These are phyloP conservation scores for Buteo buteo DNA, from an alignment of 2,113 vertebrate species.

Conservation along the genomic window DNA sequence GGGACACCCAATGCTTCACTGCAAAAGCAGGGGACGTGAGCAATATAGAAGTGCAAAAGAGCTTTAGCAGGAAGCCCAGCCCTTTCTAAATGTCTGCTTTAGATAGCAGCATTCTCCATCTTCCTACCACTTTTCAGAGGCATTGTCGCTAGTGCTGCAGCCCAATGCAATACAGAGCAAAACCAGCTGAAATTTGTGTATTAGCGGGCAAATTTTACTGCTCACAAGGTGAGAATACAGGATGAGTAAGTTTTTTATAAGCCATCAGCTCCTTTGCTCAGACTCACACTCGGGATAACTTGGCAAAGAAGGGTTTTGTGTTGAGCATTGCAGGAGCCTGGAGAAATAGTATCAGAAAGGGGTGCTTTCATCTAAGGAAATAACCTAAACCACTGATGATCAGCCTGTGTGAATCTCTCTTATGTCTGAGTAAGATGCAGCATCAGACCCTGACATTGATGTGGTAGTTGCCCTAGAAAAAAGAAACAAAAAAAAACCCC, in stretches of 20 bases:
- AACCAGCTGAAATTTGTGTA: not conserved
- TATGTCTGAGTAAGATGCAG: not conserved
- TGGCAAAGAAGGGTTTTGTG: not conserved
- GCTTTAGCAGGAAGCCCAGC: not conserved
- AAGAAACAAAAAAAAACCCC: not conserved
- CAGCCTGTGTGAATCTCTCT: not conserved
- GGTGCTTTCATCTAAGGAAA: constrained; percentile 30
- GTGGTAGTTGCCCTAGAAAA: constrained; percentile 19
- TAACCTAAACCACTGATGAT: not conserved
- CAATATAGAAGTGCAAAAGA: not conserved
- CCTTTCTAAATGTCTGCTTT: not conserved
- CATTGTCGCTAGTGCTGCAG: not conserved
- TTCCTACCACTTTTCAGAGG: not conserved
- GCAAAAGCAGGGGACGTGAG: not conserved
- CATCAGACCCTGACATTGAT: constrained; percentile 15
- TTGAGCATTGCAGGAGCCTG: not conserved
- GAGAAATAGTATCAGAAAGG: not conserved
- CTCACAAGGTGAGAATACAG: constrained; percentile 21
- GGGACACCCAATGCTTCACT: not conserved
- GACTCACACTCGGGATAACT: not conserved
- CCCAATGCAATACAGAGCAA: not conserved
- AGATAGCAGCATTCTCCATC: accelerated
- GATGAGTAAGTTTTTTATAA: not conserved
- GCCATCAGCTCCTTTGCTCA: constrained; percentile 12
- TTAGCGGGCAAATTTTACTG: constrained; percentile 42